These are phyloP conservation scores for Mantis religiosa DNA, from an alignment of 2,888 invertebrate genomes.

Conservation along the genomic window DNA sequence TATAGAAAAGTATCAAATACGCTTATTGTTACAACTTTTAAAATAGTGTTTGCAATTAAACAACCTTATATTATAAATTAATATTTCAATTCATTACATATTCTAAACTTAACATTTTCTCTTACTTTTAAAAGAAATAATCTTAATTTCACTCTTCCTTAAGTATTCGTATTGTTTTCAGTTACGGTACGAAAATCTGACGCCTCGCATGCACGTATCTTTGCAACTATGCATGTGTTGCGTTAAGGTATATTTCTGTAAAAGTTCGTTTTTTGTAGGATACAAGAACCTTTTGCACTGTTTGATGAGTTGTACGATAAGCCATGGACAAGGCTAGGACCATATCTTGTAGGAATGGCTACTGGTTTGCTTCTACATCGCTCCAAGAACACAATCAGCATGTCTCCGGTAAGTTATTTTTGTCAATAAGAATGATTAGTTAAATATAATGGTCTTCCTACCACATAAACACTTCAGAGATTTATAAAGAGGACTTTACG, in stretches of 20 bases:
- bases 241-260: background rate
- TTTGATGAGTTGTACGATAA: conserved; percentile 81
- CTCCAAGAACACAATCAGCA: conserved; percentile 59
- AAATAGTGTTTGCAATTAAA: too few relatives aligned
- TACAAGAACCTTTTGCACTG: conserved; percentile 76
- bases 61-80: too few relatives aligned
- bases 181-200: too few relatives aligned
- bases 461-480: background rate
- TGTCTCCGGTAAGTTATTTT: conserved; percentile 45
- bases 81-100: too few relatives aligned
- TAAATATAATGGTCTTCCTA: too few relatives aligned
- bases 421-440: background rate
- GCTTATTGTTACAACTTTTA: too few relatives aligned
- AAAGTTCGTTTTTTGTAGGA: conserved; percentile 42
- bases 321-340: conserved; percentile 77
- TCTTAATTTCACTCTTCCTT: background rate
- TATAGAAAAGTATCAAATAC: too few relatives aligned
- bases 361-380: conserved; percentile 69
- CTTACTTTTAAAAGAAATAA: background rate
- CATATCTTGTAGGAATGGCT: conserved; percentile 74
- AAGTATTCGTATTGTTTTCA: too few relatives aligned
- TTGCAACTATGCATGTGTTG: too few relatives aligned
- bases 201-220: too few relatives aligned
- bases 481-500: too few relatives aligned
- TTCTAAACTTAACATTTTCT: too few relatives aligned